These are phyloP conservation scores for Pachyuromys duprasi DNA, from an alignment of 2,797 vertebrate genomes.

Conservation along the genomic window DNA sequence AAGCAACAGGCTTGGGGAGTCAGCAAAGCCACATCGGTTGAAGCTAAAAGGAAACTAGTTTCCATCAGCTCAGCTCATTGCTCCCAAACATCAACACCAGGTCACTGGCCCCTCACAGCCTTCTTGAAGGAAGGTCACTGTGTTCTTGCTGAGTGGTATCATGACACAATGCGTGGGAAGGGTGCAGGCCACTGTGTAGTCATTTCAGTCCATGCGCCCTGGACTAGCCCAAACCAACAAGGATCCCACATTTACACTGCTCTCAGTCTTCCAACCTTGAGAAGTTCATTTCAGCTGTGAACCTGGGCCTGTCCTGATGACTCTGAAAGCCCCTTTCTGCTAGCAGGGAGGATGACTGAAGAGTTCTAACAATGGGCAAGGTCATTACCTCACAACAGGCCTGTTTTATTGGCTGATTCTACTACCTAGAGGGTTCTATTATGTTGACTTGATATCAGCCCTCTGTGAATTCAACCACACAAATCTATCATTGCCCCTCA, in stretches of 20 bases:
- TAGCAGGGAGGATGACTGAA: neutral
- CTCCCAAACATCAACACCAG: neutral
- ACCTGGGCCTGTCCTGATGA: conserved; percentile 31
- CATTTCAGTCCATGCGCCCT: neutral
- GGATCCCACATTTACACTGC: neutral
- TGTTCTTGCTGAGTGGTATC: neutral
- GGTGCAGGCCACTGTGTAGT: neutral
- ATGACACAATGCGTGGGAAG: neutral
- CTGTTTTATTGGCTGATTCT: conserved; percentile 41
- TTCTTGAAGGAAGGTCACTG: neutral
- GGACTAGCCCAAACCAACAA: neutral
- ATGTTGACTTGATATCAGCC: neutral
- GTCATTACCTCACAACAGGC: conserved; percentile 63
- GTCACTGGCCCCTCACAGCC: neutral
- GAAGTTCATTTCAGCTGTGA: conserved; percentile 2
- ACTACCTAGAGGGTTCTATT: conserved; percentile 44
- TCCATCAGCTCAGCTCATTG: neutral
- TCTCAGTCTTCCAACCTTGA: conserved; percentile 39
- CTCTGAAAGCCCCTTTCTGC: neutral
- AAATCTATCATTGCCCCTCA: neutral
- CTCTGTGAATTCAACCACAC: neutral
- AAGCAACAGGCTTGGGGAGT: neutral
- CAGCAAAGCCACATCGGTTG: neutral
- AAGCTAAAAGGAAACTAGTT: neutral
- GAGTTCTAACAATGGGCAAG: conserved; percentile 15